A percentile compares a stretch with the other conserved stretches of the same genome.
Conservation (phyloP, 2,888 invertebrate species). For the Agapostemon virescens region DNA sequence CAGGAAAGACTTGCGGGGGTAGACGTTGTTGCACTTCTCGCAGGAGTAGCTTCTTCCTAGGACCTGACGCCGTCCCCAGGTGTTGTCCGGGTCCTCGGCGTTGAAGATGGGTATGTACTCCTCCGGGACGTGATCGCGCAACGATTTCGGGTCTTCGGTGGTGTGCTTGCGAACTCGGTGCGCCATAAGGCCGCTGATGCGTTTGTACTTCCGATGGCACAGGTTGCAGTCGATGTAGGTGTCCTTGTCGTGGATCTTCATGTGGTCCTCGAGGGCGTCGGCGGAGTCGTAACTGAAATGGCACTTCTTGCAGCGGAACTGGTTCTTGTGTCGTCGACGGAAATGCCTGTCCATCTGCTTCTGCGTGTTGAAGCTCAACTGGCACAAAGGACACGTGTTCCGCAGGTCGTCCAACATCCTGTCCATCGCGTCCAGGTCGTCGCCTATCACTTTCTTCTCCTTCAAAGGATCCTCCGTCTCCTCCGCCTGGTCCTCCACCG, state of each 20-base stretch:
- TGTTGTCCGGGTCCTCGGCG: not conserved
- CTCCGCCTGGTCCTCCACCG: not conserved
- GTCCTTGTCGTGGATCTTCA: conserved; percentile 57
- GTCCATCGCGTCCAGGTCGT: conserved; percentile 47
- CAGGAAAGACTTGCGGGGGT: not conserved
- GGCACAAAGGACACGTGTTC: conserved; percentile 65
- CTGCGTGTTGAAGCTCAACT: conserved; percentile 59
- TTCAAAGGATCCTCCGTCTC: not conserved
- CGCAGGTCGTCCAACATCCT: conserved; percentile 50
- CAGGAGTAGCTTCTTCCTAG: not conserved
- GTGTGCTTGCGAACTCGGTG: conserved; percentile 63
- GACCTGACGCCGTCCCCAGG: not conserved
- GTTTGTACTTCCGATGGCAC: conserved; percentile 64
- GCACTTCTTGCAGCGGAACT: conserved; percentile 64
- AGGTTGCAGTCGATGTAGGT: conserved; percentile 48
- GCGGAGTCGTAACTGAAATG: conserved; percentile 41
- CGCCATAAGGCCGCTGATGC: conserved; percentile 54
- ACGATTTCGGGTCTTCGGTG: conserved; percentile 42
- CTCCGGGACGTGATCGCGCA: not conserved
- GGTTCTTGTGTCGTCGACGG: conserved; percentile 58
- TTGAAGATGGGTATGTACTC: too few relatives aligned
- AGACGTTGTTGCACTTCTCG: not conserved
- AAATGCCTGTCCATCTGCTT: conserved; percentile 61
- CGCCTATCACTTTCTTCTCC: not conserved
- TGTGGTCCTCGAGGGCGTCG: conserved; percentile 53